Evolutionary conservation across 2,888 invertebrate genomes (phyloP).

Genomic region (Sipunculus nudus): DNA sequence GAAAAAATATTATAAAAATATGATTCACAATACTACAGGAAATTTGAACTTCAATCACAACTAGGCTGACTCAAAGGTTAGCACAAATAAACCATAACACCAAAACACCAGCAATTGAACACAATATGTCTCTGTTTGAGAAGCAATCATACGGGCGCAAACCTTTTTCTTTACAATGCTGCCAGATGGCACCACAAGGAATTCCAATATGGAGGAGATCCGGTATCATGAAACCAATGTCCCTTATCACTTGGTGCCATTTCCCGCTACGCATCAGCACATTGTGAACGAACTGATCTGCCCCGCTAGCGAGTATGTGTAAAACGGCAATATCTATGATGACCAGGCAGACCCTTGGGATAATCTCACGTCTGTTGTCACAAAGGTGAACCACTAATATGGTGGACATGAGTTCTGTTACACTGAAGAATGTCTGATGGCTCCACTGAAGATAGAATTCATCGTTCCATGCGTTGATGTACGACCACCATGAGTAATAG

Average conservation of each 20-base stretch:
- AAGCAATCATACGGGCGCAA: no score
- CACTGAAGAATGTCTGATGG: slow-evolving; percentile 38
- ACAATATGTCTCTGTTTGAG: no score
- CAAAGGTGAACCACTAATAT: slow-evolving; percentile 18
- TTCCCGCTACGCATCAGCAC: slow-evolving; percentile 50
- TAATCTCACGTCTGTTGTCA: slow-evolving; percentile 53
- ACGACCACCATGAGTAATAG: slow-evolving; percentile 44
- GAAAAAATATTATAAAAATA: no score
- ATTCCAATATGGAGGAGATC: slow-evolving; percentile 68
- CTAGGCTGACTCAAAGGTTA: no score
- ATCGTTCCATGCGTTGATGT: slow-evolving; percentile 41
- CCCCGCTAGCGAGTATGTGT: slow-evolving; percentile 27
- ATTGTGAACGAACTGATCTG: slow-evolving; percentile 37
- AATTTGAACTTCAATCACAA: no score
- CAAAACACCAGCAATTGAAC: no score
- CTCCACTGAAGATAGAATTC: slow-evolving; percentile 34
- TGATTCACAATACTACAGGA: no score
- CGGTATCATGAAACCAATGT: slow-evolving; percentile 76
- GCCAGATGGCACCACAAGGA: slow-evolving; percentile 20
- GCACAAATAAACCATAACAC: no score
- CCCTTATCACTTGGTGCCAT: slow-evolving; percentile 73
- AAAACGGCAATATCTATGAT: slow-evolving; percentile 26
- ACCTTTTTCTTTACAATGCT: no score
- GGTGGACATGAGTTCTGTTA: slow-evolving; percentile 37
- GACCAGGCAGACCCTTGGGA: slow-evolving; percentile 41